phyloP scores from a whole-genome alignment of 2,113 vertebrate genomes.

The Cynoglossus semilaevis region DNA sequence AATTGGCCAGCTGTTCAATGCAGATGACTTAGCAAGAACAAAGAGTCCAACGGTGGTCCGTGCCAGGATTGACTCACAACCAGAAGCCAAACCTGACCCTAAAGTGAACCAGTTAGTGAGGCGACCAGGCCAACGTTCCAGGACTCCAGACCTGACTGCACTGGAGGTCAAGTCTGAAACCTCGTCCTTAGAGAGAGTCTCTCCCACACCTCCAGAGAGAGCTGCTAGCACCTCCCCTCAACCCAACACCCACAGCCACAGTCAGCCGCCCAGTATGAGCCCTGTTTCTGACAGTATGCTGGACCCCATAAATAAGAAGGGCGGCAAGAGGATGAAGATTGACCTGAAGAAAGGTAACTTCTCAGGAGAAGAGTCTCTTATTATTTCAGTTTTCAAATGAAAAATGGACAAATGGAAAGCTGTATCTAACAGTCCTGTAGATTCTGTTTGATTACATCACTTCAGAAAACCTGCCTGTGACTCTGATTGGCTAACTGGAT shows the following conservation, averaged over 20 bases:
- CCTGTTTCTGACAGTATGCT: constrained; percentile 71
- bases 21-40: constrained; percentile 62
- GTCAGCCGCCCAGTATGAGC: constrained; percentile 55
- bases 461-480: too few species aligned
- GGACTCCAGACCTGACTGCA: constrained; percentile 24
- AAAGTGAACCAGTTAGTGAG: constrained; percentile 3
- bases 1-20: constrained; percentile 81
- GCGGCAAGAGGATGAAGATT: constrained; percentile 85
- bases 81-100: constrained; percentile 14
- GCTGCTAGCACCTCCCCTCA: constrained; percentile 56
- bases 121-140: constrained; percentile 37
- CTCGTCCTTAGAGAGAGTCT: constrained; percentile 13
- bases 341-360: constrained; percentile 91
- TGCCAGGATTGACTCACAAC: constrained; percentile 19
- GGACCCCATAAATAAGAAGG: constrained; percentile 80
- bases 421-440: too few species aligned
- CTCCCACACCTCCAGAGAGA: constrained; percentile 12
- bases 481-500: too few species aligned
- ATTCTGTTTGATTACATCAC: too few species aligned
- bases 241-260: constrained; percentile 54
- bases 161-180: constrained; percentile 13
- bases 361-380: neutral
- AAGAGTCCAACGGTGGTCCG: constrained; percentile 70
- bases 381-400: too few species aligned
- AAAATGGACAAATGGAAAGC: too few species aligned